phyloP scores from a whole-genome alignment of 2,888 invertebrate species.

The Idaea straminata region DNA sequence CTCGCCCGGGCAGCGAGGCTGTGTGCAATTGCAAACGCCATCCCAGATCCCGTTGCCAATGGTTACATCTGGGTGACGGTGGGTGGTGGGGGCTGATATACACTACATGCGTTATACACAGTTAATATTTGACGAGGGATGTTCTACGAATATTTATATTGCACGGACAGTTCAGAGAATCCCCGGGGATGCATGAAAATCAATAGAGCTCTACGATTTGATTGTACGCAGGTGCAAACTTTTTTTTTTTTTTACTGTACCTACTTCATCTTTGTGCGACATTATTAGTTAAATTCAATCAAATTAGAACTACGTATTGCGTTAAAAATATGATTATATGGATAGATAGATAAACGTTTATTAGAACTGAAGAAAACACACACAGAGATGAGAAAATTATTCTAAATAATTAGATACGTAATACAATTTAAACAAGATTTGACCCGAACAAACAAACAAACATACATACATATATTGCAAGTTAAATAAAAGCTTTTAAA shows the following conservation, averaged over 20 bases:
- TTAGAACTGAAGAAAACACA: no score
- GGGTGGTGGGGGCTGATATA: conserved; percentile 27
- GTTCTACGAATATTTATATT: conserved; percentile 50
- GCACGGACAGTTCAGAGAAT: conserved; percentile 38
- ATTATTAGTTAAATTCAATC: not conserved
- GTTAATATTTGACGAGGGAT: conserved; percentile 59
- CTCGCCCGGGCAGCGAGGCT: conserved; percentile 37
- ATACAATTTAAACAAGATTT: no score
- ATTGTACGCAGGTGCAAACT: conserved; percentile 29
- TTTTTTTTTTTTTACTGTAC: conserved; percentile 16
- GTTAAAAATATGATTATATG: no score
- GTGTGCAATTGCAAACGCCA: conserved; percentile 42
- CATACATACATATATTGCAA: no score
- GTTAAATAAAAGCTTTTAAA: no score
- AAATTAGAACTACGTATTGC: no score
- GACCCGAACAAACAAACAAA: no score
- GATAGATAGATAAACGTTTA: no score
- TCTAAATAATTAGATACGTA: no score
- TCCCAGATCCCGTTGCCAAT: conserved; percentile 46
- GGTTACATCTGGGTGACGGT: conserved; percentile 48
- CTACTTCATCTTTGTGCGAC: not conserved
- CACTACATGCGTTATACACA: conserved; percentile 49
- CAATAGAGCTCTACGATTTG: conserved; percentile 39
- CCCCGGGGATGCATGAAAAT: conserved; percentile 41
- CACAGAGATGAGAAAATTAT: no score